Evolutionary conservation across 2,888 invertebrate species (phyloP).

Genomic region (Ariolimax columbianus): DNA sequence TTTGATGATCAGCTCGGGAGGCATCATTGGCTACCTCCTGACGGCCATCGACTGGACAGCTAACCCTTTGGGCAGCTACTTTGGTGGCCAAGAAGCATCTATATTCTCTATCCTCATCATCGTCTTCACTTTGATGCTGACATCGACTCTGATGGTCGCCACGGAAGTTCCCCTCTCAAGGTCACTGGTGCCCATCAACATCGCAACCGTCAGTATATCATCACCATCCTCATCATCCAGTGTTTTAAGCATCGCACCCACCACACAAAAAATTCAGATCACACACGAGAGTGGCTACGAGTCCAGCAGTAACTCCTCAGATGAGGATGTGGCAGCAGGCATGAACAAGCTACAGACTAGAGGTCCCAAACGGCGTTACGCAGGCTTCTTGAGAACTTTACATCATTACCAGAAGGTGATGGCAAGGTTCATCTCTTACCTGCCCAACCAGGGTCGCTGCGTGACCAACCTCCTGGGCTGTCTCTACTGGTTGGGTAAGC

Average conservation of each 20-base stretch:
- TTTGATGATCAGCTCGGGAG: constrained; percentile 96
- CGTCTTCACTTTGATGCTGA: constrained; percentile 90
- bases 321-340: constrained; percentile 16
- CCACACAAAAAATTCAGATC: not conserved
- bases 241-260: not conserved
- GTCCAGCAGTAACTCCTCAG: constrained; percentile 43
- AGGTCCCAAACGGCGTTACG: not conserved
- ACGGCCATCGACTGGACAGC: constrained; percentile 91
- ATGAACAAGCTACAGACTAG: constrained; percentile 7
- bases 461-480: constrained; percentile 18
- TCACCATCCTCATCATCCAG: constrained; percentile 4
- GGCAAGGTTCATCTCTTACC: not conserved
- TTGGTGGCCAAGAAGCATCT: constrained; percentile 92
- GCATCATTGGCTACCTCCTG: constrained; percentile 92
- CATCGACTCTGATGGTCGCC: constrained; percentile 91
- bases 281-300: constrained; percentile 47
- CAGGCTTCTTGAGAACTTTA: not conserved
- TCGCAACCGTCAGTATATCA: constrained; percentile 26
- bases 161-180: constrained; percentile 86
- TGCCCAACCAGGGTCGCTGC: constrained; percentile 26
- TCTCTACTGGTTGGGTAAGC: constrained; percentile 22
- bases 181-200: not conserved
- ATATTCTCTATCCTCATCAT: constrained; percentile 94
- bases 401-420: not conserved
- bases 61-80: constrained; percentile 82